Evolutionary conservation across 2,888 invertebrate genomes (phyloP).

Genomic region (Tribolium freemani): DNA sequence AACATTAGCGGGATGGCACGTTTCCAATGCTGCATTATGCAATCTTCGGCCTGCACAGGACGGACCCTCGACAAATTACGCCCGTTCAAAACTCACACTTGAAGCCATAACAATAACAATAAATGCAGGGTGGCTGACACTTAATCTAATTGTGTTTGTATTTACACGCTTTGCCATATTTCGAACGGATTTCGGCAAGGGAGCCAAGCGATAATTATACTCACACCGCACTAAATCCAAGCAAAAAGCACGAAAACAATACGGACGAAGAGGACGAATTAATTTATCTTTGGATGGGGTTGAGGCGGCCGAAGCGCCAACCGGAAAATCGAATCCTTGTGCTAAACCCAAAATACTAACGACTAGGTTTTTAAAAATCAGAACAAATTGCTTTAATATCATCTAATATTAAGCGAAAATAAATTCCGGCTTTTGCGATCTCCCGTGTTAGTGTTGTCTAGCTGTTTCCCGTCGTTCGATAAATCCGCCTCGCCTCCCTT

Average conservation of each 20-base stretch:
- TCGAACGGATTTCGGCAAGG: neutral
- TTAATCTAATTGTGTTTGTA: slow-evolving; percentile 63
- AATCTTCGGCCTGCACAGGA: slow-evolving; percentile 40
- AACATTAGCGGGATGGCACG: slow-evolving; percentile 59
- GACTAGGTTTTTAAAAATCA: no score
- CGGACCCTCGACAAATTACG: slow-evolving; percentile 50
- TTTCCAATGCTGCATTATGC: slow-evolving; percentile 58
- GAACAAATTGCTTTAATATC: no score
- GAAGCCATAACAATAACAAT: slow-evolving; percentile 63
- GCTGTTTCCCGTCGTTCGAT: neutral
- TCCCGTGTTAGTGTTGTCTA: no score
- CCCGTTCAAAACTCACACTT: slow-evolving; percentile 55
- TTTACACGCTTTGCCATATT: neutral
- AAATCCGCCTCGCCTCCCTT: neutral
- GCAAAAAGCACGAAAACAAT: neutral
- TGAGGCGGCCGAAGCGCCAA: neutral
- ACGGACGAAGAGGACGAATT: neutral
- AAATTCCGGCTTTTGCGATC: no score
- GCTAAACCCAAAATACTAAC: no score
- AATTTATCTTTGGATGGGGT: neutral
- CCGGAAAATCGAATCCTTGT: neutral
- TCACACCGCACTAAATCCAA: neutral
- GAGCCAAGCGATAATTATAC: neutral
- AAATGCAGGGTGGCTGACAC: slow-evolving; percentile 59
- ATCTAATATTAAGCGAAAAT: no score